A percentile compares a stretch with the other conserved stretches of the same genome.
These are phyloP conservation scores for Mercenaria mercenaria DNA, from an alignment of 1,140 invertebrate species.

Conservation along the genomic window DNA sequence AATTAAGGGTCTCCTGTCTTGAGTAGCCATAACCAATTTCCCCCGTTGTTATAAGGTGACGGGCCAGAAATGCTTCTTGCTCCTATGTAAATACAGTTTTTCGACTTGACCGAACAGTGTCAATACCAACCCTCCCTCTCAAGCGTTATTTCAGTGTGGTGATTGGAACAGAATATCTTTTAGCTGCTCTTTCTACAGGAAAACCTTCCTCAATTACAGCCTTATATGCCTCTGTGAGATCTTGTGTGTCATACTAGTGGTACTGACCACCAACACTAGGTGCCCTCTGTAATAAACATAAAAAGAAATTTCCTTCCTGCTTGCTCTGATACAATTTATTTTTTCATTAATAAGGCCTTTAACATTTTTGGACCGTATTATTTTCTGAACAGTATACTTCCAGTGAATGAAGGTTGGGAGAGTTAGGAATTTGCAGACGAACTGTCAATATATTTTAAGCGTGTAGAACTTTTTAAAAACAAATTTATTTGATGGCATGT, in stretches of 20 bases:
- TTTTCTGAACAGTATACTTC: background rate
- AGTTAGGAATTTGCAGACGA: too few species aligned
- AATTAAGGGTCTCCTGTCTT: too few species aligned
- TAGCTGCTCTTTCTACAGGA: conserved; percentile 1
- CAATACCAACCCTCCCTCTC: background rate
- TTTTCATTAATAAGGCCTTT: background rate
- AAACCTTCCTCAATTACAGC: background rate
- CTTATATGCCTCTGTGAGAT: background rate
- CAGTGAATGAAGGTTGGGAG: too few species aligned
- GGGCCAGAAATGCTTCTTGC: background rate
- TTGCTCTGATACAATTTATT: background rate
- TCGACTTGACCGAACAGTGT: background rate
- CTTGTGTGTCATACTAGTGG: background rate
- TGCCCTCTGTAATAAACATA: background rate
- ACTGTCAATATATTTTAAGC: too few species aligned
- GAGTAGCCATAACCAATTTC: conserved; percentile 4
- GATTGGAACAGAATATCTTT: background rate
- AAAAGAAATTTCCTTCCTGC: background rate
- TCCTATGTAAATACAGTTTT: conserved; percentile 7
- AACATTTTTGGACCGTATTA: background rate
- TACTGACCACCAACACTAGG: background rate
- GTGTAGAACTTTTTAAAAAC: too few species aligned
- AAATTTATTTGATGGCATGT: too few species aligned
- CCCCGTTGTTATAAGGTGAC: background rate
- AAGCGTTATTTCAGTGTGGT: background rate